Evolutionary conservation across 2,888 invertebrate genomes (phyloP).

Genomic region (Cryptops parisi): DNA sequence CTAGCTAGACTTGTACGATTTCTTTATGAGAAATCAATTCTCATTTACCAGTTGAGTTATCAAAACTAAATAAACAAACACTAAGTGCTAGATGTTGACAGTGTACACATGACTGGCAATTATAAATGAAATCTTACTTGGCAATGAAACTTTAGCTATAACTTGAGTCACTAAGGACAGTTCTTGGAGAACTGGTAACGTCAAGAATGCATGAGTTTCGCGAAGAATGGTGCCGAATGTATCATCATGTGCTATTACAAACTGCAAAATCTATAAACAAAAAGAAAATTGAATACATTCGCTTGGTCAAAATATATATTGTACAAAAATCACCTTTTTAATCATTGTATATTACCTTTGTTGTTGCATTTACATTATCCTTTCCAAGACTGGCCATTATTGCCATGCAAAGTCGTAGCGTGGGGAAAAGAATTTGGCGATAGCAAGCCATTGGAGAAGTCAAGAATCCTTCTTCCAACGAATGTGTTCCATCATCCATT

Average conservation of each 20-base stretch:
- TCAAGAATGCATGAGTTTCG: conserved; percentile 48
- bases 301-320: conserved; percentile 6
- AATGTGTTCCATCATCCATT: neutral
- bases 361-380: conserved; percentile 64
- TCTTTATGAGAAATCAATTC: no score
- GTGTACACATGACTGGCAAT: neutral
- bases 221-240: conserved; percentile 62
- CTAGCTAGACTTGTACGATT: no score
- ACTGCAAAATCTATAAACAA: conserved; percentile 45
- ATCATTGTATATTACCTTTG: conserved; percentile 39
- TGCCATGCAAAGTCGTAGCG: conserved; percentile 63
- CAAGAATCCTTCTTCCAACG: conserved; percentile 34
- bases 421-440: conserved; percentile 67
- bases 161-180: conserved; percentile 61
- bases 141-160: conserved; percentile 47
- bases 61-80: no score
- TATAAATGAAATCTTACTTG: conserved; percentile 21
- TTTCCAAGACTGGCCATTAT: conserved; percentile 66
- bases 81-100: no score
- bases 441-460: conserved; percentile 54
- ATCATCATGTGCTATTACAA: conserved; percentile 65
- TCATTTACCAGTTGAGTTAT: no score
- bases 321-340: neutral
- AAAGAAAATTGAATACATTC: neutral
- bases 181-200: conserved; percentile 52